Evolutionary conservation across 2,113 vertebrate species (phyloP).

Genomic region (Sapajus apella): DNA sequence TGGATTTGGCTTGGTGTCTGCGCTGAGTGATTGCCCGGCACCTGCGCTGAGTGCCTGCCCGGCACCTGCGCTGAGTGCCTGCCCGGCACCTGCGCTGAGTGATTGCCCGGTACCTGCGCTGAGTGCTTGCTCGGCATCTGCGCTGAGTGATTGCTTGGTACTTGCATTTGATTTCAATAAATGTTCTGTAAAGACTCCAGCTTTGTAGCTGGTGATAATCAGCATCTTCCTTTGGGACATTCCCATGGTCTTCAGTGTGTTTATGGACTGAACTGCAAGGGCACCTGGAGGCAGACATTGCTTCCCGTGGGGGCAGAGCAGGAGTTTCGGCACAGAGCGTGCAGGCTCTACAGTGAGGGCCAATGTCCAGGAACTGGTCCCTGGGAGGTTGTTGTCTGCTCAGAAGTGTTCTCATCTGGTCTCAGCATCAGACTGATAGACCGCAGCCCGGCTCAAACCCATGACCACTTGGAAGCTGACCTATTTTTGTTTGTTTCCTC

Average conservation of each 20-base stretch:
- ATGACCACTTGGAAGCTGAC: neutral
- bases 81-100: no score
- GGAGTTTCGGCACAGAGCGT: neutral
- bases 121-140: neutral
- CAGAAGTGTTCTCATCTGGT: fast-evolving
- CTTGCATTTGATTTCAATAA: fast-evolving
- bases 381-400: neutral
- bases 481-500: neutral
- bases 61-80: no score
- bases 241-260: neutral
- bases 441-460: neutral
- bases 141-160: neutral
- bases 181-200: neutral
- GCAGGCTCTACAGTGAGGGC: neutral
- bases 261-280: neutral
- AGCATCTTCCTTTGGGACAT: no score
- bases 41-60: no score
- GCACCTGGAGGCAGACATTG: fast-evolving
- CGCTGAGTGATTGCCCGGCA: no score
- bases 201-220: fast-evolving
- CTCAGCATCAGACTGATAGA: fast-evolving
- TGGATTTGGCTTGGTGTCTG: neutral
- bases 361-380: neutral
- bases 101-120: no score
- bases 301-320: neutral